Evolutionary conservation across 2,113 vertebrate species (phyloP).

Genomic region (Zeus faber): DNA sequence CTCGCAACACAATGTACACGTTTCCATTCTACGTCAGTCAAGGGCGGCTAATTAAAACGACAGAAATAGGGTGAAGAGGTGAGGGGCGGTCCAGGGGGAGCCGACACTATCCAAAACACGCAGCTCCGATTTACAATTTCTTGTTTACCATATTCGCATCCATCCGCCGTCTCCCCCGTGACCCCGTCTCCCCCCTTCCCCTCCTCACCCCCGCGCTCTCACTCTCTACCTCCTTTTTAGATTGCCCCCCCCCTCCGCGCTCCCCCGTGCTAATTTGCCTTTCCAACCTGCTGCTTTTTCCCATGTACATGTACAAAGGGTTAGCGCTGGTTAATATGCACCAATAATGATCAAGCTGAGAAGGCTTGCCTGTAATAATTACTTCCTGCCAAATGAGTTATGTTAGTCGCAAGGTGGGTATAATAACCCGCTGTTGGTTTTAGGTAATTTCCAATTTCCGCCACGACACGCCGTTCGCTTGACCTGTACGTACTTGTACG

Average conservation of each 20-base stretch:
- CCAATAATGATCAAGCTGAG: conserved; percentile 84
- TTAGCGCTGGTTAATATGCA: conserved; percentile 83
- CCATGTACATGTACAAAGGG: conserved; percentile 84
- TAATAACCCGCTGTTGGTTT: conserved; percentile 65
- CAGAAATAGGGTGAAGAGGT: conserved; percentile 48
- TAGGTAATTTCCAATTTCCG: conserved; percentile 59
- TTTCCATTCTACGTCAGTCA: conserved; percentile 6
- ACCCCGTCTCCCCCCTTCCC: conserved; percentile 32
- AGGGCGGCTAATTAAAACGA: conserved; percentile 74
- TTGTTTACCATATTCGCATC: conserved; percentile 54
- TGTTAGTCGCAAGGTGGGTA: conserved; percentile 59
- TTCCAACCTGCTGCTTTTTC: conserved; percentile 76
- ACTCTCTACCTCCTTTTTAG: conserved; percentile 42
- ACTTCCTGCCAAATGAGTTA: conserved; percentile 80
- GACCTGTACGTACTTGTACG: too few species aligned
- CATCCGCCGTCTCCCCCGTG: conserved; percentile 34
- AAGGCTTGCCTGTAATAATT: conserved; percentile 87
- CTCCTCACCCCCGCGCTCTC: conserved; percentile 7
- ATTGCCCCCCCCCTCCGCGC: conserved; percentile 50
- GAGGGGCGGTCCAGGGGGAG: conserved; percentile 52
- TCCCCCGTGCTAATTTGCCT: conserved; percentile 76
- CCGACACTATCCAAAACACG: conserved; percentile 58
- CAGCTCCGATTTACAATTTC: conserved; percentile 52
- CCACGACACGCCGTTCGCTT: conserved; percentile 8
- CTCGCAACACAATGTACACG: too few species aligned